A percentile compares a stretch with the other conserved stretches of the same genome.
Evolutionary conservation across 2,797 vertebrate genomes (phyloP).

Genomic region (Liasis olivaceus): DNA sequence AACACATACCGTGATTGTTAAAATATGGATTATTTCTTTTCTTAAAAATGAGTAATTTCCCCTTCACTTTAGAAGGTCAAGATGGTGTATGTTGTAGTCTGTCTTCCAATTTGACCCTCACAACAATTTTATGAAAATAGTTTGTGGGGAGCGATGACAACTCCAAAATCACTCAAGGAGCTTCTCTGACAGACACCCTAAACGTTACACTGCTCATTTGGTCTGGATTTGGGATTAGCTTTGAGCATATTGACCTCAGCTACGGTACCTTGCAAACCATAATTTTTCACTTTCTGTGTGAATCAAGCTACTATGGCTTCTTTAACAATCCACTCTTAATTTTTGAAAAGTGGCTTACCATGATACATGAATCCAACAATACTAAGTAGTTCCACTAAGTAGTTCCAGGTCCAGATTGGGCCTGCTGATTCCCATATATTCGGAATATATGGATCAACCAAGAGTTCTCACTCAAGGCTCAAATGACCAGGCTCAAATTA

Average conservation of each 20-base stretch:
- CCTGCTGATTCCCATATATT: background rate
- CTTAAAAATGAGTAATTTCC: background rate
- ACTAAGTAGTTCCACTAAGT: background rate
- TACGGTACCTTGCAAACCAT: background rate
- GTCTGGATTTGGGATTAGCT: background rate
- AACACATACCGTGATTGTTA: background rate
- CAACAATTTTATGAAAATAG: background rate
- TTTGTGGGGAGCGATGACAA: background rate
- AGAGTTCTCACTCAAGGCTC: background rate
- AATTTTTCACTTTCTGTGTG: background rate
- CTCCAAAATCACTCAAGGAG: background rate
- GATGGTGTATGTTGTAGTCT: background rate
- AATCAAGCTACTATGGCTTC: background rate
- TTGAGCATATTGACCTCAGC: background rate
- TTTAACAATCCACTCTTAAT: background rate
- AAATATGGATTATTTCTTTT: background rate
- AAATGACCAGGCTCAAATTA: background rate
- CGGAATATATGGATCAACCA: background rate
- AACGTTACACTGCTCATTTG: background rate
- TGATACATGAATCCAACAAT: background rate
- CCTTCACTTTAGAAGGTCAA: background rate
- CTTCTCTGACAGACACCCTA: background rate
- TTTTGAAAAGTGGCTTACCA: background rate
- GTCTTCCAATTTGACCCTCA: background rate
- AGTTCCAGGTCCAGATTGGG: background rate